These are phyloP conservation scores for Ectemnius cavifrons DNA, from an alignment of 2,888 invertebrate species.

Conservation along the genomic window DNA sequence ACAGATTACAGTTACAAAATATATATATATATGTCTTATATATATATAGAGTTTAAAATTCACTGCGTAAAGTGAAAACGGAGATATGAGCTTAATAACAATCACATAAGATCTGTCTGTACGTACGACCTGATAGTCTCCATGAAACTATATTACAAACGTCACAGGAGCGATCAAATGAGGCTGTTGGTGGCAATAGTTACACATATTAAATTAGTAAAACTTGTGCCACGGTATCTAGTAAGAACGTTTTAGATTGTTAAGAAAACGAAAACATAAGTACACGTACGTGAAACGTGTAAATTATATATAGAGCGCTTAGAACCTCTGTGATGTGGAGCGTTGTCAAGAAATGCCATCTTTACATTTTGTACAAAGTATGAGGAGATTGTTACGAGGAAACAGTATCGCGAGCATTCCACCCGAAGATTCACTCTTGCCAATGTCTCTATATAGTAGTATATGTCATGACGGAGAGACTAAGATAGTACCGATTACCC, in stretches of 20 bases:
- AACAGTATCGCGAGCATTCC: slow-evolving; percentile 42
- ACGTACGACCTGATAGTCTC: slow-evolving; percentile 66
- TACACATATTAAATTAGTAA: slow-evolving; percentile 52
- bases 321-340: slow-evolving; percentile 42
- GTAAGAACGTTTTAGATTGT: slow-evolving; percentile 49
- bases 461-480: slow-evolving; percentile 27
- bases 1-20: slow-evolving; percentile 77
- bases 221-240: slow-evolving; percentile 51
- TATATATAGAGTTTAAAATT: slow-evolving; percentile 66
- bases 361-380: slow-evolving; percentile 53
- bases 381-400: slow-evolving; percentile 39
- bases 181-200: slow-evolving; percentile 57
- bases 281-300: slow-evolving; percentile 45
- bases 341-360: slow-evolving; percentile 44
- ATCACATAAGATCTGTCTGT: slow-evolving; percentile 64
- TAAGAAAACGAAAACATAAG: slow-evolving; percentile 48
- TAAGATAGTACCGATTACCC: slow-evolving; percentile 30
- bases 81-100: slow-evolving; percentile 61
- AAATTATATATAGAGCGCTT: slow-evolving; percentile 36
- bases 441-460: slow-evolving; percentile 33
- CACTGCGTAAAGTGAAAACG: slow-evolving; percentile 64
- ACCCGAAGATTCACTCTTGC: slow-evolving; percentile 38
- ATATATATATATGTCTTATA: slow-evolving; percentile 45
- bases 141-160: slow-evolving; percentile 70
- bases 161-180: slow-evolving; percentile 62